Evolutionary conservation across 2,797 vertebrate species (phyloP).

Genomic region (Sebastes iracundus): DNA sequence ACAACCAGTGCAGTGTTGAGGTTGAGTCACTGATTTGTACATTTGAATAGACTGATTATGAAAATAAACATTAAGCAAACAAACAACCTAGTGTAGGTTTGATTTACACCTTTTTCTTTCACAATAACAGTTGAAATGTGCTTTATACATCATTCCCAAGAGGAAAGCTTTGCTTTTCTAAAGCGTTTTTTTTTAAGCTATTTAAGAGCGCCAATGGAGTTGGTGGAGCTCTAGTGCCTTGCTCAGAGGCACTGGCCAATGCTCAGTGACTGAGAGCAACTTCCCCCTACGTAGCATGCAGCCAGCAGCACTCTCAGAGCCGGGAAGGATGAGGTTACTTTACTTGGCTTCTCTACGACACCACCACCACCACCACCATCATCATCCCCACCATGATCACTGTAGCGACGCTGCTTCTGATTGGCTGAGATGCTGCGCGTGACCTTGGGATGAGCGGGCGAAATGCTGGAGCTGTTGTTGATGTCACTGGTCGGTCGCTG

Average conservation of each 20-base stretch:
- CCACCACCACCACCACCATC: conserved; percentile 81
- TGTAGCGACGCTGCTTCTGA: conserved; percentile 89
- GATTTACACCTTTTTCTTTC: not conserved
- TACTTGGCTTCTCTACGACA: conserved; percentile 83
- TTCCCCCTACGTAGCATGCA: conserved; percentile 69
- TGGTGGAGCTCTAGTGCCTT: not conserved
- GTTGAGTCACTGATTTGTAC: conserved; percentile 49
- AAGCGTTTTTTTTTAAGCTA: not conserved
- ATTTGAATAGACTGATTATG: conserved; percentile 1
- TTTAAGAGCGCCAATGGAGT: not conserved
- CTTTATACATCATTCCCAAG: not conserved
- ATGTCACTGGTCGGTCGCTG: conserved; percentile 96
- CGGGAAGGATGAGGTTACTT: conserved; percentile 76
- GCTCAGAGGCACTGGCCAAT: conserved; percentile 17
- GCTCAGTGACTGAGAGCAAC: conserved; percentile 56
- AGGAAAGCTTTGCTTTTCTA: not conserved
- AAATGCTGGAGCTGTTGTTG: conserved; percentile 95
- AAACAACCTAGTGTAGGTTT: not conserved
- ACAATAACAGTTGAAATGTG: not conserved
- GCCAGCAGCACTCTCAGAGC: conserved; percentile 78
- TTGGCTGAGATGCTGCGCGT: conserved; percentile 97
- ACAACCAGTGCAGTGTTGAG: conserved; percentile 35
- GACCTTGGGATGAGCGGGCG: conserved; percentile 97
- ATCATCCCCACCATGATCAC: conserved; percentile 85
- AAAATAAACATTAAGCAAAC: conserved; percentile 1